Evolutionary conservation across 1,140 invertebrate genomes (phyloP), one percentile per base, ranked within the genome.

Genomic region (Sycophaga agraensis): DNA sequence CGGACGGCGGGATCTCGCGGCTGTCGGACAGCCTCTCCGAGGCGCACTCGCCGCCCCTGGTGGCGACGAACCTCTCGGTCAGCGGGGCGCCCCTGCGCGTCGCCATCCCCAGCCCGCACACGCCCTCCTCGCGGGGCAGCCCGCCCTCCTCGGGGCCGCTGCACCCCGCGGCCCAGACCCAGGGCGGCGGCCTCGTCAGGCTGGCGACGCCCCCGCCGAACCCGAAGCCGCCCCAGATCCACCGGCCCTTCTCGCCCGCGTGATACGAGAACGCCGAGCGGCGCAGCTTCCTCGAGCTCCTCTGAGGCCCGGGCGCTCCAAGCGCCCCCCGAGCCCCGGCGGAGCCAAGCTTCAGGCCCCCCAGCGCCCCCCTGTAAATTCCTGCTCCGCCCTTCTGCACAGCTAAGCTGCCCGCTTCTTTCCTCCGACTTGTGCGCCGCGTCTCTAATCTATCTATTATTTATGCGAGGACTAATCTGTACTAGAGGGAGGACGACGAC

Each of bases 231-330:
- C 77, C 75, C 17, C 77, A 80, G 62, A 76, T 81, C 26, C 79
- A 81, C 61, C 74, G 79, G 68, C 79, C 79, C 4, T 81, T 81
- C 43, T 80, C 78, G 70, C 79, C 78, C 24, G 78, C 78, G 78
- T 81, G 78, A 81, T 80, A 77, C 70, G 67, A 71, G 51, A 49
- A 49, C 34, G 46, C 45, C 45, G 45, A n/a, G 17, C 7, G 46
- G 34, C 28, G 28, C 28, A 11, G 2, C n/a, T 31, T 49, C 22
- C 9, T 14, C 12, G 28, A 35, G 31, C 31, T 50, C 16, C 48
- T 35, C 17, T 35, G 48, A 50, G 31, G 7, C 21, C 19, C 21
- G 19, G 35, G 9, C 31, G 17, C 2, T 21, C 4, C 24, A 8
- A n/a, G 2, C 2, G 9, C 5, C 14, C 11, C 43, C 21, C 5